phyloP scores from a whole-genome alignment of 1,140 invertebrate genomes.

The Nephila pilipes region DNA sequence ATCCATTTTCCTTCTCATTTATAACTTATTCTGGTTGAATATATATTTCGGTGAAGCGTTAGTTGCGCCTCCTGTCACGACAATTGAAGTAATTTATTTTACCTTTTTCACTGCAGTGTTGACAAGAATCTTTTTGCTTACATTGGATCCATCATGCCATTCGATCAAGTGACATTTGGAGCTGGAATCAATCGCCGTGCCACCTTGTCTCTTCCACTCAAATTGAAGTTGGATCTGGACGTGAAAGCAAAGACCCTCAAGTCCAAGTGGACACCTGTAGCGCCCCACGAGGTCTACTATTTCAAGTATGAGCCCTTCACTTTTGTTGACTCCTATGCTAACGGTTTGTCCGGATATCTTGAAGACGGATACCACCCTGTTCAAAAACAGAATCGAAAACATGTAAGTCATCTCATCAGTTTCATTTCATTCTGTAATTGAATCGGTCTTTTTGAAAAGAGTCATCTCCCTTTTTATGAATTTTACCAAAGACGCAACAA shows the following conservation, averaged over 20 bases:
- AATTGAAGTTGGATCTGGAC: slow-evolving; percentile 58
- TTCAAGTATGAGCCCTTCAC: slow-evolving; percentile 73
- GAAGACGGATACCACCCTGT: slow-evolving; percentile 41
- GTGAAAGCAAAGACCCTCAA: slow-evolving; percentile 60
- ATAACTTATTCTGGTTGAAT: too few relatives aligned
- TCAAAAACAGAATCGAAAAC: neutral
- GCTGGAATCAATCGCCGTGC: slow-evolving; percentile 63
- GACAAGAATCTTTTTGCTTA: slow-evolving; percentile 68
- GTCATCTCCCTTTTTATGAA: too few relatives aligned
- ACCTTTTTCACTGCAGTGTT: neutral
- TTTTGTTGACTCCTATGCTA: slow-evolving; percentile 51
- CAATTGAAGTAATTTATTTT: too few relatives aligned
- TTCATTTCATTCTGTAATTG: too few relatives aligned
- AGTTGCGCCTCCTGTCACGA: too few relatives aligned
- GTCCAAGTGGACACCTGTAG: slow-evolving; percentile 60
- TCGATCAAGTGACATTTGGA: slow-evolving; percentile 61
- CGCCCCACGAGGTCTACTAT: slow-evolving; percentile 63
- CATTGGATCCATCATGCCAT: slow-evolving; percentile 51
- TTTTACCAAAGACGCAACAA: too few relatives aligned
- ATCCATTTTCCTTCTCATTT: too few relatives aligned
- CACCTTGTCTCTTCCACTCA: slow-evolving; percentile 67
- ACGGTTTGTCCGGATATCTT: neutral
- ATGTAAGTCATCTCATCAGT: neutral
- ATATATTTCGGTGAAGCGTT: too few relatives aligned
- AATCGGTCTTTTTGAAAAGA: too few relatives aligned